These are phyloP conservation scores for Sebastes iracundus DNA, from an alignment of 2,797 vertebrate species.

Conservation along the genomic window DNA sequence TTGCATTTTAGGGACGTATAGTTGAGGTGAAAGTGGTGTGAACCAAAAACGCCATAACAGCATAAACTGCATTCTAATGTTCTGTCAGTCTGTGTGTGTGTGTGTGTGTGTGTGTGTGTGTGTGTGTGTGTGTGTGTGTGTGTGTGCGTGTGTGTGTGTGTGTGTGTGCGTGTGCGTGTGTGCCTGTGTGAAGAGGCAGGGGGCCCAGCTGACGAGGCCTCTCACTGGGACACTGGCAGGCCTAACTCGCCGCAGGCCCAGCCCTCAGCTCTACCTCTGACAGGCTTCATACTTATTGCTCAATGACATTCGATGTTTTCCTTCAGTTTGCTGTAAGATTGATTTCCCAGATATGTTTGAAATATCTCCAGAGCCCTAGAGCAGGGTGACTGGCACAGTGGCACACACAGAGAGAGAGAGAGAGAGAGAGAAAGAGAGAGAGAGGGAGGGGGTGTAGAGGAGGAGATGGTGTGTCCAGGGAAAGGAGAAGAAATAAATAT, in stretches of 20 bases:
- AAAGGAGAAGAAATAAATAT: conserved; percentile 17
- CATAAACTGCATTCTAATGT: conserved; percentile 37
- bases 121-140: neutral
- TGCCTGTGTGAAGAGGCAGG: conserved; percentile 58
- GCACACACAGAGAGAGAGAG: conserved; percentile 37
- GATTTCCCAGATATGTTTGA: conserved; percentile 93
- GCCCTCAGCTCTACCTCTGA: conserved; percentile 92
- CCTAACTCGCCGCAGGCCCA: conserved; percentile 86
- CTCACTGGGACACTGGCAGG: conserved; percentile 87
- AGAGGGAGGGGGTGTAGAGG: conserved; percentile 36
- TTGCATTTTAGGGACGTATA: neutral
- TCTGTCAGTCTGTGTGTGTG: conserved; percentile 1
- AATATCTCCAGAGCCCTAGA: conserved; percentile 92
- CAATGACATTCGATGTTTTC: conserved; percentile 97
- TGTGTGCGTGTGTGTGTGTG: neutral
- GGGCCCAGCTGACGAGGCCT: conserved; percentile 85
- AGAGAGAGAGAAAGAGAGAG: conserved; percentile 14
- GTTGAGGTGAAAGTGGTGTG: neutral
- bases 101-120: neutral
- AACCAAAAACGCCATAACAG: conserved; percentile 25
- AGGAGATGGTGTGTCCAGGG: conserved; percentile 16
- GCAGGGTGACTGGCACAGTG: conserved; percentile 83
- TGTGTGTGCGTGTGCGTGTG: neutral
- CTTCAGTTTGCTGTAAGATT: conserved; percentile 97
- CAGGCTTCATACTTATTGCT: conserved; percentile 94